phyloP scores from a whole-genome alignment of 2,797 vertebrate species.

The Phalloptychus januarius region DNA sequence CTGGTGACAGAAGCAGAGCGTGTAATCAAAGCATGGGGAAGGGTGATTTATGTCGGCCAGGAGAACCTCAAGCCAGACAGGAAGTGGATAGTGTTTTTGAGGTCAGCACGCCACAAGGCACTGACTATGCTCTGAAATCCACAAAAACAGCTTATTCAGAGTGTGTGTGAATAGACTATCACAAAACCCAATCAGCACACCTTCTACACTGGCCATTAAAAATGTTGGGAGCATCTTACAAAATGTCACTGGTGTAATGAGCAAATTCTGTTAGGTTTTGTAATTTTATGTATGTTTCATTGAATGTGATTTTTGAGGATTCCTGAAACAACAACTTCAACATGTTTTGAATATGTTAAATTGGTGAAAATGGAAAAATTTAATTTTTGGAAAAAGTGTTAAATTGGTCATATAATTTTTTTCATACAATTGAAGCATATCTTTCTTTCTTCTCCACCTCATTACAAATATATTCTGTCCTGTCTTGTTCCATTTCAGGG shows the following conservation, averaged over 20 bases:
- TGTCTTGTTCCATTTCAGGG: slow-evolving; percentile 63
- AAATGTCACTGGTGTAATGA: slow-evolving; percentile 48
- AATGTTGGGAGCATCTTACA: slow-evolving; percentile 39
- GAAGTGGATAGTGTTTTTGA: slow-evolving; percentile 69
- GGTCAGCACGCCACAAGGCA: slow-evolving; percentile 67
- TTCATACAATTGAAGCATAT: slow-evolving; percentile 46
- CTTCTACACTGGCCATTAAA: slow-evolving; percentile 46
- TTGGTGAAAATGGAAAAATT: too few relatives aligned
- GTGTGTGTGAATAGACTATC: slow-evolving; percentile 47
- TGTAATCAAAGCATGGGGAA: slow-evolving; percentile 59
- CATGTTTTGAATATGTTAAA: slow-evolving; percentile 27
- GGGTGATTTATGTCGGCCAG: slow-evolving; percentile 68
- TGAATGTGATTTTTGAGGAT: too few relatives aligned
- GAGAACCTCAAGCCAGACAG: slow-evolving; percentile 58
- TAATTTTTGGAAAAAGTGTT: too few relatives aligned
- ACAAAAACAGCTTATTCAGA: slow-evolving; percentile 54
- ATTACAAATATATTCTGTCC: slow-evolving; percentile 48
- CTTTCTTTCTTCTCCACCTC: slow-evolving; percentile 54
- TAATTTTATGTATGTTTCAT: background rate
- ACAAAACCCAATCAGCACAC: slow-evolving; percentile 57
- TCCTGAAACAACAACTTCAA: background rate
- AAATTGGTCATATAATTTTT: too few relatives aligned
- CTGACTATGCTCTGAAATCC: slow-evolving; percentile 62
- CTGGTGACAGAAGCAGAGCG: slow-evolving; percentile 56
- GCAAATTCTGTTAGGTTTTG: slow-evolving; percentile 24